Evolutionary conservation across 2,888 invertebrate species (phyloP).

Genomic region (Sturmia bella): DNA sequence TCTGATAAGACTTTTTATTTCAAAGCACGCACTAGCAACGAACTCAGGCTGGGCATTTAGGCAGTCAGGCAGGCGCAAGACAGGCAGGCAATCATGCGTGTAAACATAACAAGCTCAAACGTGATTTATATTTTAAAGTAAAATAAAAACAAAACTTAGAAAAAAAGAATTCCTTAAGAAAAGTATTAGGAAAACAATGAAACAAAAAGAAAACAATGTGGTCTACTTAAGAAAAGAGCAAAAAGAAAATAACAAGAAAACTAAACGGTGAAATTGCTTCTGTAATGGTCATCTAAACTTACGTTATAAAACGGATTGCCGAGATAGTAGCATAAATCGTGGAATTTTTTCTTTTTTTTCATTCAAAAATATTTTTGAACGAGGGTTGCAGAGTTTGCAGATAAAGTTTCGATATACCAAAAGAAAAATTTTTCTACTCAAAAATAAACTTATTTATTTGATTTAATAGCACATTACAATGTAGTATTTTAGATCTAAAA

Average conservation of each 20-base stretch:
- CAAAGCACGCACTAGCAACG: slow-evolving; percentile 60
- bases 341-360: slow-evolving; percentile 9
- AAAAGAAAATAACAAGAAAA: slow-evolving; percentile 17
- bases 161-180: neutral
- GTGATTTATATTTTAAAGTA: slow-evolving; percentile 61
- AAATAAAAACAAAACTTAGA: slow-evolving; percentile 29
- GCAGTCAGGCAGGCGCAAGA: slow-evolving; percentile 20
- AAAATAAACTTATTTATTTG: no score
- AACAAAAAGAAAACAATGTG: slow-evolving; percentile 6
- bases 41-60: slow-evolving; percentile 33
- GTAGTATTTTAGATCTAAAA: no score
- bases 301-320: slow-evolving; percentile 33
- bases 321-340: slow-evolving; percentile 22
- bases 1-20: slow-evolving; percentile 58
- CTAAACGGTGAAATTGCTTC: slow-evolving; percentile 50
- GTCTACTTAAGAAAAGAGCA: slow-evolving; percentile 6
- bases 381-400: no score
- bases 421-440: no score
- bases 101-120: slow-evolving; percentile 56
- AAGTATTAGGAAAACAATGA: slow-evolving; percentile 27
- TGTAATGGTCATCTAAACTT: slow-evolving; percentile 13
- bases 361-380: neutral
- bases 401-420: no score
- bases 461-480: no score
- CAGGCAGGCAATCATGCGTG: slow-evolving; percentile 55